These are phyloP conservation scores for Marcusenius ussheri DNA, from an alignment of 2,113 vertebrate species.

Conservation along the genomic window DNA sequence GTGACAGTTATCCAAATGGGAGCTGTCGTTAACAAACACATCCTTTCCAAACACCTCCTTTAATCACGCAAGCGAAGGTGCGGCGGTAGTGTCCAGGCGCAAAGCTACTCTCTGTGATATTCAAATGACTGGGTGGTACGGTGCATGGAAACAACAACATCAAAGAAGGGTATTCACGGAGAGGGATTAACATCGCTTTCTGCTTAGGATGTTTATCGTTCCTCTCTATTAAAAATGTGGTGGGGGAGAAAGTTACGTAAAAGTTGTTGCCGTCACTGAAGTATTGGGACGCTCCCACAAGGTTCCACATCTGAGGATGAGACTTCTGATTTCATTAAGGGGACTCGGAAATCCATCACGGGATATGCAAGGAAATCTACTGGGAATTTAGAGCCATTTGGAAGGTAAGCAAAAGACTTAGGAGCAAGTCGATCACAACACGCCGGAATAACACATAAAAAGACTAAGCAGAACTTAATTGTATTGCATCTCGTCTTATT, in stretches of 20 bases:
- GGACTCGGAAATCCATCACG: neutral
- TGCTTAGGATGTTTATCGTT: constrained; percentile 19
- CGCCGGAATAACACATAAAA: neutral
- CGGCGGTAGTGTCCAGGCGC: constrained; percentile 51
- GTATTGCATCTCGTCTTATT: neutral
- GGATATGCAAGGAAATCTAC: neutral
- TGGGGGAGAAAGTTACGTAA: constrained; percentile 1
- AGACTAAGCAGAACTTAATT: neutral
- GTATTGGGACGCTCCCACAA: constrained; percentile 3
- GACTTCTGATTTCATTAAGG: neutral
- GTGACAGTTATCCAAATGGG: constrained; percentile 68
- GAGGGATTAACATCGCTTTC: constrained; percentile 13
- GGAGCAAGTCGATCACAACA: neutral
- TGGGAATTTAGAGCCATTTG: neutral
- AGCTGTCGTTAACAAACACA: constrained; percentile 66
- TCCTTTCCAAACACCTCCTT: constrained; percentile 61
- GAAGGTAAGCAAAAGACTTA: neutral
- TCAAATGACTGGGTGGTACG: constrained; percentile 66
- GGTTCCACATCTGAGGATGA: neutral
- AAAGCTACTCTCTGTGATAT: constrained; percentile 62
- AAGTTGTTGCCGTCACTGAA: constrained; percentile 5
- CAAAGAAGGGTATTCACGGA: constrained; percentile 52
- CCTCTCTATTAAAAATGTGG: neutral
- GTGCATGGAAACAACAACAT: constrained; percentile 63
- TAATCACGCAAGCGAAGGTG: constrained; percentile 67